Evolutionary conservation across 2,888 invertebrate genomes (phyloP), one percentile per base, ranked within the genome.

Genomic region (Ochropacha duplaris): DNA sequence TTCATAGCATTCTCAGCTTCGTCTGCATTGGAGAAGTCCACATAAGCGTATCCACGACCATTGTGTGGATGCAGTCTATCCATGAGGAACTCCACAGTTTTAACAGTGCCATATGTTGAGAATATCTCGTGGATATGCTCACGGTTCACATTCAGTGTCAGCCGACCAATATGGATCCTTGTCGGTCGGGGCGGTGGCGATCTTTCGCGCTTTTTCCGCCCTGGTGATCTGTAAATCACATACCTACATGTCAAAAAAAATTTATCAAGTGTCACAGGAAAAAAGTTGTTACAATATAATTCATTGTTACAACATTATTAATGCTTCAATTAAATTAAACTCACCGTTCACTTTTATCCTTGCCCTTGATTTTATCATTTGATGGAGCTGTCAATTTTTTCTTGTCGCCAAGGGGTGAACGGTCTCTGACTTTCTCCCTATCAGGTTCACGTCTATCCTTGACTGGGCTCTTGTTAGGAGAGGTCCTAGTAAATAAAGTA

Each of bases 1-100:
- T 99, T 99, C 96, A 99, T 98, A 0, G 99, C 99, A 86, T 98
- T 98, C 84, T 99, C 99, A 22, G 99, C 99, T 86, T 99, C 99
- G 70, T 99, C 99, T 0, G 98, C 94, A 57, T 96, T 97, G 67
- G 95, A 96, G 88, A 97, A 99, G 79, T 99, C 99, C 2, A 99
- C 97, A 85, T 99, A 99, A 12, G 98, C 98, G 87, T 97, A 97
- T 1, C 99, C 98, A 28, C 97, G 95, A n/a, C 97, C 97, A 70
- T 97, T 95, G 79, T 97, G 96, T 0, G 96, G 95, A 86, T 99
- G 99, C 57, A 96, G 93, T 65, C 98, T 95, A 78, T 99, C 99
- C 64, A 95, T 94, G 0, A 98, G 97, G 81, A 98, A 97, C 79
- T 99, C 99, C 0, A 99, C 96, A 76, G 94, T 93, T 86, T 98